phyloP scores from a whole-genome alignment of 2,113 vertebrate genomes.

The Columba livia region DNA sequence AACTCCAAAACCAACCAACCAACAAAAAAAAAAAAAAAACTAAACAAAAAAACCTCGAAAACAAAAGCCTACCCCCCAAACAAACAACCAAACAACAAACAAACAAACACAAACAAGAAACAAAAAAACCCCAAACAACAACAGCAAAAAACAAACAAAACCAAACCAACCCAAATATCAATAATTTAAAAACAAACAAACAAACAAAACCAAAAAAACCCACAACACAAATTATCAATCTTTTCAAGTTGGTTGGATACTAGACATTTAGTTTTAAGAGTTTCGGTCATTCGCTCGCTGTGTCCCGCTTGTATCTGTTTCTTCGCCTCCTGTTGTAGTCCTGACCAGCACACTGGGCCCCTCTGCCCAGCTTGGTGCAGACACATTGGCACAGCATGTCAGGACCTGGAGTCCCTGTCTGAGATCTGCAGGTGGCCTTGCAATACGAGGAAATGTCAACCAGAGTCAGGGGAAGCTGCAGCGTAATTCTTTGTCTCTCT shows the following conservation, averaged over 20 bases:
- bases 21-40: too few species aligned
- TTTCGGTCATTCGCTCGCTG: too few species aligned
- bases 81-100: too few species aligned
- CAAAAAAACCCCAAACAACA: too few species aligned
- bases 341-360: not conserved
- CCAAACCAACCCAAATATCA: too few species aligned
- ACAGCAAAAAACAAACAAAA: too few species aligned
- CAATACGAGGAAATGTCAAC: rapidly evolving
- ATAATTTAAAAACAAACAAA: too few species aligned
- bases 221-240: rapidly evolving
- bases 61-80: too few species aligned
- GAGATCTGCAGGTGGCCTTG: not conserved
- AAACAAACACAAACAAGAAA: too few species aligned
- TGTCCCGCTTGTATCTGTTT: rapidly evolving
- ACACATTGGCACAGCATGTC: rapidly evolving
- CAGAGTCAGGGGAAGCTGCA: not conserved
- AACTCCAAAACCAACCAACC: too few species aligned
- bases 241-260: rapidly evolving
- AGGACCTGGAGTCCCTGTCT: not conserved
- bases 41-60: too few species aligned
- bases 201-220: not conserved
- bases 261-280: rapidly evolving
- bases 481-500: not conserved
- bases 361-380: too few species aligned
- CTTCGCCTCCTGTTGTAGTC: rapidly evolving